A percentile compares a stretch with the other conserved stretches of the same genome.
These are phyloP conservation scores for Hippocampus abdominalis DNA, from an alignment of 2,113 vertebrate species.

Conservation along the genomic window DNA sequence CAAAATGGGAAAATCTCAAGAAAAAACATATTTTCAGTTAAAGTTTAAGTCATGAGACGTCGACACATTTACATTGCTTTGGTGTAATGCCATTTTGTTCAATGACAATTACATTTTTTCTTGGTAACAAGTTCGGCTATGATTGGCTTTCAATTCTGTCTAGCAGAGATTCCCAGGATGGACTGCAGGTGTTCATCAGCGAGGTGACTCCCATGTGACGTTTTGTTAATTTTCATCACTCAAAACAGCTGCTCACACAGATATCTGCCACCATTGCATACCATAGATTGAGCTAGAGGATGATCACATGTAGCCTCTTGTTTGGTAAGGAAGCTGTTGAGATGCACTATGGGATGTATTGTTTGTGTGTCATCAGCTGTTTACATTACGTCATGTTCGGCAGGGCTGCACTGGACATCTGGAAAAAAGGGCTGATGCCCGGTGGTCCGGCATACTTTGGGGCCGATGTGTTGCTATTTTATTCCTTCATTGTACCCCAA, in stretches of 20 bases:
- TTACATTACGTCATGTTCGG: background rate
- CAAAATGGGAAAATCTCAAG: too few relatives aligned
- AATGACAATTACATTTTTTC: background rate
- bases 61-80: too few relatives aligned
- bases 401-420: background rate
- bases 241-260: background rate
- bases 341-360: background rate
- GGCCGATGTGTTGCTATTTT: too few relatives aligned
- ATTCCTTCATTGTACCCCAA: too few relatives aligned
- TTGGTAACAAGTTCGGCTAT: background rate
- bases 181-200: conserved; percentile 12
- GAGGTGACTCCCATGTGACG: conserved; percentile 3
- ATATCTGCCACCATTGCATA: background rate
- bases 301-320: background rate
- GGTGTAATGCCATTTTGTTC: too few relatives aligned
- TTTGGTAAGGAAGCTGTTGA: background rate
- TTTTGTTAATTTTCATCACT: conserved; percentile 1
- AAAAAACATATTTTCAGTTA: too few relatives aligned
- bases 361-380: background rate
- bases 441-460: too few relatives aligned
- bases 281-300: background rate
- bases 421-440: too few relatives aligned
- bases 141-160: background rate
- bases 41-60: too few relatives aligned
- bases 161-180: background rate